These are phyloP conservation scores for Elegia similella DNA, from an alignment of 2,888 invertebrate genomes.

Conservation along the genomic window DNA sequence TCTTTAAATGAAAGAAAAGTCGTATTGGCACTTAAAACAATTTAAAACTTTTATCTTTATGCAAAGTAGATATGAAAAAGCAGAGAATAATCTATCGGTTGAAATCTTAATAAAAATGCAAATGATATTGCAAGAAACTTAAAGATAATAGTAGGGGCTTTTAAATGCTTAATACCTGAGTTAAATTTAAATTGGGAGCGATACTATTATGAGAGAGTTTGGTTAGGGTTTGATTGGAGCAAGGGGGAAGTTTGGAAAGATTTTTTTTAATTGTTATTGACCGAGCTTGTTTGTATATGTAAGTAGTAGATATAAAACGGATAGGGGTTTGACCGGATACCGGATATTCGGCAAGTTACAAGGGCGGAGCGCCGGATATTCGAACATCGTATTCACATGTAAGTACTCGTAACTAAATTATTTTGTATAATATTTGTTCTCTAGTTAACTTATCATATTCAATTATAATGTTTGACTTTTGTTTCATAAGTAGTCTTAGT, in stretches of 20 bases:
- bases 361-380: too few relatives aligned
- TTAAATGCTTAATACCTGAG: conserved; percentile 25
- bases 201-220: conserved; percentile 41
- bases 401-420: too few relatives aligned
- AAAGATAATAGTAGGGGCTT: conserved; percentile 25
- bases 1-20: background rate
- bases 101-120: conserved; percentile 7
- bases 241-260: background rate
- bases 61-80: background rate
- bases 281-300: too few relatives aligned
- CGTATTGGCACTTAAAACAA: background rate
- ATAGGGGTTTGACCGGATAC: too few relatives aligned
- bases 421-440: too few relatives aligned
- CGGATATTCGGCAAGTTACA: too few relatives aligned
- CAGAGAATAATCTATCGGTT: background rate
- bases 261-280: background rate
- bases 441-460: too few relatives aligned
- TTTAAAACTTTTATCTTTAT: background rate
- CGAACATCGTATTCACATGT: too few relatives aligned
- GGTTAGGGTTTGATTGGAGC: background rate
- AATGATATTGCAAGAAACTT: conserved; percentile 1
- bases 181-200: conserved; percentile 52
- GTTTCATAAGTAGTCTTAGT: too few relatives aligned
- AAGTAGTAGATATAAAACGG: too few relatives aligned
- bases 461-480: too few relatives aligned